Conservation (phyloP, 2,797 vertebrate genomes). For the Coracias cyanogaster region DNA sequence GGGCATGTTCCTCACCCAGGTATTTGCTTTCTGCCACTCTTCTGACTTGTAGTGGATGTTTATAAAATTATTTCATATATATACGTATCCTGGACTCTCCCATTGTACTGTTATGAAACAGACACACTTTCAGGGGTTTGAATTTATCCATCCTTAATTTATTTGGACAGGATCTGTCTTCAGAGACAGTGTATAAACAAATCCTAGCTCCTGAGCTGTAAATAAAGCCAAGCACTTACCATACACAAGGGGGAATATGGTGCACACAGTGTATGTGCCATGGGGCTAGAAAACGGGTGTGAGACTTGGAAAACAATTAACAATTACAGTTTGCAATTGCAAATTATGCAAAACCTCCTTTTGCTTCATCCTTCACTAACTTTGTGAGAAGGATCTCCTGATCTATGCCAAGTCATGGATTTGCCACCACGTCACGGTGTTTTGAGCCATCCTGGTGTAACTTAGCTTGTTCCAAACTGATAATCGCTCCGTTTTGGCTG, state of each 20-base stretch:
- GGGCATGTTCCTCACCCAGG: not conserved
- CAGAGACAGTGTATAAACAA: not conserved
- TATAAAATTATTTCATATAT: not conserved
- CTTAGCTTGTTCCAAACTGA: not conserved
- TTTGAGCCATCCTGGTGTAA: not conserved
- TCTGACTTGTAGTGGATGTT: not conserved
- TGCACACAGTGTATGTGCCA: not conserved
- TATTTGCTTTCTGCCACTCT: not conserved
- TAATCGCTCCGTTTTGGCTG: not conserved
- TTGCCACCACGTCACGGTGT: not conserved
- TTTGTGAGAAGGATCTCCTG: not conserved
- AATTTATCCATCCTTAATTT: not conserved
- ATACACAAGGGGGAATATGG: not conserved
- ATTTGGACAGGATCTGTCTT: not conserved
- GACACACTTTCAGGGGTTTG: not conserved
- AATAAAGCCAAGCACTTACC: not conserved
- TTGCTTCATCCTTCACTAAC: not conserved
- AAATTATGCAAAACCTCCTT: not conserved
- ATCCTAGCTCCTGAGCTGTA: not conserved
- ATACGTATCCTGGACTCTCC: not conserved
- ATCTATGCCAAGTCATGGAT: not conserved
- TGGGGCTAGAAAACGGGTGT: not conserved
- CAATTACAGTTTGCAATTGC: not conserved
- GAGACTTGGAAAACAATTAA: not conserved
- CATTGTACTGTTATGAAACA: not conserved